Evolutionary conservation across 1,140 invertebrate genomes (phyloP), one percentile per base, ranked within the genome.

Genomic region (Agrilus planipennis): DNA sequence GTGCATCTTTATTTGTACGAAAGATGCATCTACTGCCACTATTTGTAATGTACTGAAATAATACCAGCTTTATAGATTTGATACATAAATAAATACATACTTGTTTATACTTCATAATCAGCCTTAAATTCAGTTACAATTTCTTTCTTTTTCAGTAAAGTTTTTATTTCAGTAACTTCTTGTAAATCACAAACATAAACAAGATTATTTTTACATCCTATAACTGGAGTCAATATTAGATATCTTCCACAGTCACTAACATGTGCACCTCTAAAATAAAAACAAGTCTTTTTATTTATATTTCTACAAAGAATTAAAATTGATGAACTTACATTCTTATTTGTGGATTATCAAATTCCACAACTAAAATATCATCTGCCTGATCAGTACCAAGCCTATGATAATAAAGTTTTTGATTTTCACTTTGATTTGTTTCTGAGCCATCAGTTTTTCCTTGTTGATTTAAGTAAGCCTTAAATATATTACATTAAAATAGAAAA

Each of bases 321-420:
- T n/a, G n/a, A n/a, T n/a, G 29, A 17, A 34, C 34, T 49, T 73
- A 93, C 88, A 90, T 86, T 71, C 88, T 80, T 78, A 85, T 91
- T 22, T 87, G 73, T 3, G 93, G 91, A 58, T 96, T 76, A 16
- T 96, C 84, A 65, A 95, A 94, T 61, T 96, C 86, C 10, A 84
- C 82, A 31, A 86, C 83, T 27, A 95, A 58, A 15, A 95, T 68
- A 70, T 99, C 95, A 43, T 93, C 77, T 2, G 76, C 71, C 60
- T 95, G 92, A 12, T 78, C 66, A 15, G 90, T 94, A 43, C 86
- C 84, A 21, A 99, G 53, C 37, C 68, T 63, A 67, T 99, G 95
- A 67, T 92, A 99, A 62, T 81, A 96, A 5, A 99, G 64, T 59
- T 95, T 95, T 59, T 99, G 92, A 68, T 93, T 77, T 57, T 82